A percentile compares a stretch with the other conserved stretches of the same genome.
These are phyloP conservation scores for Sitophilus oryzae DNA, from an alignment of 1,140 invertebrate genomes.

Conservation along the genomic window DNA sequence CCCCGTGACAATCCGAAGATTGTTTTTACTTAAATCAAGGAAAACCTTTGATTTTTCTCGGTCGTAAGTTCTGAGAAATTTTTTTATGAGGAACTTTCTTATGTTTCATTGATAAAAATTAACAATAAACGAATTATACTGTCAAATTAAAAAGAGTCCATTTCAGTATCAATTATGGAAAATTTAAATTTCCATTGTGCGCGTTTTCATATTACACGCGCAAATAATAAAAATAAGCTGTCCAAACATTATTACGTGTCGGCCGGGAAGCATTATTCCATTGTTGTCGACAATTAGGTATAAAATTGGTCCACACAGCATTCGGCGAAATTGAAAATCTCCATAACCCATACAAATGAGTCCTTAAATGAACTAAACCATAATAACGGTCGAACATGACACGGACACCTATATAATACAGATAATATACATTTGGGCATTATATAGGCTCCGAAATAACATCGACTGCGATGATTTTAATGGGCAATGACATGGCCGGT, in stretches of 20 bases:
- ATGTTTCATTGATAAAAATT: too few relatives aligned
- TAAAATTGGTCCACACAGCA: not conserved
- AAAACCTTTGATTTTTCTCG: too few relatives aligned
- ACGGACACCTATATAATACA: constrained; percentile 36
- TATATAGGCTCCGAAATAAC: constrained; percentile 34
- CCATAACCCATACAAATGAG: constrained; percentile 21
- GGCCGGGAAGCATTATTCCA: not conserved
- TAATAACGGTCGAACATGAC: constrained; percentile 35
- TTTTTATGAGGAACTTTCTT: too few relatives aligned
- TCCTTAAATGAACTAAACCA: constrained; percentile 27
- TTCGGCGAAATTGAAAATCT: constrained; percentile 10
- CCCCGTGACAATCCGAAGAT: too few relatives aligned
- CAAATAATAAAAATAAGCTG: too few relatives aligned
- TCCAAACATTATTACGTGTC: not conserved
- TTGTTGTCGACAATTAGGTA: not conserved
- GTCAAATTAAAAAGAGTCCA: too few relatives aligned
- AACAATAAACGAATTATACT: too few relatives aligned
- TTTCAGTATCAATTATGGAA: too few relatives aligned
- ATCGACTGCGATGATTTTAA: constrained; percentile 41
- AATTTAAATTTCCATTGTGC: too few relatives aligned
- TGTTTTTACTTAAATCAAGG: too few relatives aligned
- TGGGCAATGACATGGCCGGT: constrained; percentile 43
- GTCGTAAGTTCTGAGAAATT: too few relatives aligned
- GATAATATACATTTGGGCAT: constrained; percentile 38
- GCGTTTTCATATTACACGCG: too few relatives aligned